A percentile compares a stretch with the other conserved stretches of the same genome.
Evolutionary conservation across 1,140 invertebrate species (phyloP).

Genomic region (Frieseomelitta varia): DNA sequence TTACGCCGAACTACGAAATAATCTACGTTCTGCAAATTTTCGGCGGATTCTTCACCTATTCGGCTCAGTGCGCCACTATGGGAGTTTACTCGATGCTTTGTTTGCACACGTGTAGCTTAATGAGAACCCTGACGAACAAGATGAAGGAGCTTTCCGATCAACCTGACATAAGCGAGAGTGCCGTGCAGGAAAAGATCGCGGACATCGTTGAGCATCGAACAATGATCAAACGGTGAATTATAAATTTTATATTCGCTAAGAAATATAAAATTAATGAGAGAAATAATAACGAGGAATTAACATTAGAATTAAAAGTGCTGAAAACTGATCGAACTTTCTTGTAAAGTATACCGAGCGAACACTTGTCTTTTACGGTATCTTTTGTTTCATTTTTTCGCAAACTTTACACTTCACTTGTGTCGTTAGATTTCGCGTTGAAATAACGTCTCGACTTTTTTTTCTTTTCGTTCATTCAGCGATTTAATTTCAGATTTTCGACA

Average conservation of each 20-base stretch:
- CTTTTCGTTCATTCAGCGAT: too few species aligned
- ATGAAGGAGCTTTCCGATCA: slow-evolving; percentile 28
- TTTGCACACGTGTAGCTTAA: slow-evolving; percentile 65
- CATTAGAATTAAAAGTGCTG: too few species aligned
- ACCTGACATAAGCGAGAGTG: background rate
- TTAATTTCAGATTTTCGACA: background rate
- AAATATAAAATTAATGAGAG: too few species aligned
- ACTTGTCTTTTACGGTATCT: too few species aligned
- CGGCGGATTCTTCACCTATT: slow-evolving; percentile 58
- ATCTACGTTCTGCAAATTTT: background rate
- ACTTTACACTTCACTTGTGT: too few species aligned
- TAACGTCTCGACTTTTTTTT: too few species aligned
- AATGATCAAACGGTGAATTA: background rate
- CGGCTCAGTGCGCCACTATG: slow-evolving; percentile 49
- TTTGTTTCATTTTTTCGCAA: too few species aligned
- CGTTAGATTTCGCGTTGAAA: too few species aligned
- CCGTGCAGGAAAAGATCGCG: background rate
- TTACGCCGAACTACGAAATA: background rate
- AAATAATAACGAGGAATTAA: too few species aligned
- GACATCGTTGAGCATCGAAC: background rate
- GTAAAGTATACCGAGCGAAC: too few species aligned
- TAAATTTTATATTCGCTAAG: background rate
- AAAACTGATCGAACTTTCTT: too few species aligned
- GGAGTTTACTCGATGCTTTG: slow-evolving; percentile 63
- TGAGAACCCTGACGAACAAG: slow-evolving; percentile 63